phyloP scores from a whole-genome alignment of 2,888 invertebrate genomes.

The Drosophila atripex region DNA sequence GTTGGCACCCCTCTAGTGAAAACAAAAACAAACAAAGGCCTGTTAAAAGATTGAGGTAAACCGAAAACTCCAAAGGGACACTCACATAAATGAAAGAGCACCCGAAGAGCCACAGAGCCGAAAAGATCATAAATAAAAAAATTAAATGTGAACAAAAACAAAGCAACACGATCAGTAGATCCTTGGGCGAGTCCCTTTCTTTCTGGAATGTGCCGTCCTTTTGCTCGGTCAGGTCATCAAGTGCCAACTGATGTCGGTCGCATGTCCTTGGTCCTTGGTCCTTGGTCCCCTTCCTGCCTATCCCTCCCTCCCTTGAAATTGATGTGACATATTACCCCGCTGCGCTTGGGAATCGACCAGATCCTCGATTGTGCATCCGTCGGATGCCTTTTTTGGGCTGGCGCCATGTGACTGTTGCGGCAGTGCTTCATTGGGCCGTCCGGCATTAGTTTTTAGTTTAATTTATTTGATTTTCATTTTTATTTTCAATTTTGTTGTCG shows the following conservation, averaged over 20 bases:
- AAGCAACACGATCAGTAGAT: constrained; percentile 46
- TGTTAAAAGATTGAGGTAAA: constrained; percentile 60
- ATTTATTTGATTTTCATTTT: constrained; percentile 25
- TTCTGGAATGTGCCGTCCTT: constrained; percentile 10
- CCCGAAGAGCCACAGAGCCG: constrained; percentile 27
- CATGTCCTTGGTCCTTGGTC: constrained; percentile 56
- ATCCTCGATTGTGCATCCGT: constrained; percentile 26
- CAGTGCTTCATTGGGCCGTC: constrained; percentile 46
- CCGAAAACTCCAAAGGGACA: constrained; percentile 17
- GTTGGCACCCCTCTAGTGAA: constrained; percentile 26
- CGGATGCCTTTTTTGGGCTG: constrained; percentile 47
- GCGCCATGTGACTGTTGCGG: constrained; percentile 54
- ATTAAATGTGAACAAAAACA: constrained; percentile 73
- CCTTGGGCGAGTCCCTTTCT: constrained; percentile 41
- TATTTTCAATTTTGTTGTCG: constrained; percentile 6
- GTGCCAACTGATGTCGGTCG: constrained; percentile 67
- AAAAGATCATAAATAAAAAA: constrained; percentile 63
- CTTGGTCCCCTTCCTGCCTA: constrained; percentile 28
- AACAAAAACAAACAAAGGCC: constrained; percentile 61
- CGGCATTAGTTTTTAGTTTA: constrained; percentile 27
- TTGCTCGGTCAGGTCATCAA: constrained; percentile 39
- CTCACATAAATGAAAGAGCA: constrained; percentile 32
- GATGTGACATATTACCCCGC: constrained; percentile 64
- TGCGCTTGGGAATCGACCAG: constrained; percentile 19
- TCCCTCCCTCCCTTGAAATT: constrained; percentile 36